Percentiles rank a stretch among this genome's conserved stretches.
Evolutionary conservation across 2,797 vertebrate species (phyloP).

Genomic region (Mormyrops attenuatus): DNA sequence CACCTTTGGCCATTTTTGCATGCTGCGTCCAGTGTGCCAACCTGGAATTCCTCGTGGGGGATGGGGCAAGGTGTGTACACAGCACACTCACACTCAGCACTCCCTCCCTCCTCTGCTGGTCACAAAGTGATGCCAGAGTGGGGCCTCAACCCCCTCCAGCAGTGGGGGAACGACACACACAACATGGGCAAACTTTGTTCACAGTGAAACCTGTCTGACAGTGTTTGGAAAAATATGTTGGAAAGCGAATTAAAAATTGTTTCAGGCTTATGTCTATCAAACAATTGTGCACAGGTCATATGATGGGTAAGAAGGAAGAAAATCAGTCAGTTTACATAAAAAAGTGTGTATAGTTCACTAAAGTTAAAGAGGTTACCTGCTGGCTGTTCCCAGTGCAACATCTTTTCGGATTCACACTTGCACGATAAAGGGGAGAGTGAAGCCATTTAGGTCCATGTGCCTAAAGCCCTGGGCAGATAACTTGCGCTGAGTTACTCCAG

Average conservation of each 20-base stretch:
- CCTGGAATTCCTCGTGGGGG: background rate
- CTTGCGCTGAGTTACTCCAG: background rate
- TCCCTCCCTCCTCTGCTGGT: background rate
- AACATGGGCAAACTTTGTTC: background rate
- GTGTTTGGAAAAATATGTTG: background rate
- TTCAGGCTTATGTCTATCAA: background rate
- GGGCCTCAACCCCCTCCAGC: background rate
- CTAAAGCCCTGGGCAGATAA: background rate
- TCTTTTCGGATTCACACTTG: background rate
- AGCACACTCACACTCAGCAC: background rate
- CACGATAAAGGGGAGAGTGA: background rate
- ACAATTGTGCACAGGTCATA: background rate
- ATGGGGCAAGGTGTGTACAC: background rate
- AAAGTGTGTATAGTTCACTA: background rate
- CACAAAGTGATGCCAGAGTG: background rate
- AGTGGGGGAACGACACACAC: background rate
- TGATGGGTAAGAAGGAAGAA: background rate
- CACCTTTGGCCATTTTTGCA: constrained; percentile 3
- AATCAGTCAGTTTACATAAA: background rate
- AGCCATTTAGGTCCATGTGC: background rate
- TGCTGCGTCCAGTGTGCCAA: background rate
- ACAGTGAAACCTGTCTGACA: background rate
- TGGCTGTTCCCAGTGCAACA: background rate
- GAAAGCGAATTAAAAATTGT: background rate
- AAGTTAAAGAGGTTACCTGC: background rate